Evolutionary conservation across 1,140 invertebrate genomes (phyloP).

Genomic region (Temnothorax nylanderi): DNA sequence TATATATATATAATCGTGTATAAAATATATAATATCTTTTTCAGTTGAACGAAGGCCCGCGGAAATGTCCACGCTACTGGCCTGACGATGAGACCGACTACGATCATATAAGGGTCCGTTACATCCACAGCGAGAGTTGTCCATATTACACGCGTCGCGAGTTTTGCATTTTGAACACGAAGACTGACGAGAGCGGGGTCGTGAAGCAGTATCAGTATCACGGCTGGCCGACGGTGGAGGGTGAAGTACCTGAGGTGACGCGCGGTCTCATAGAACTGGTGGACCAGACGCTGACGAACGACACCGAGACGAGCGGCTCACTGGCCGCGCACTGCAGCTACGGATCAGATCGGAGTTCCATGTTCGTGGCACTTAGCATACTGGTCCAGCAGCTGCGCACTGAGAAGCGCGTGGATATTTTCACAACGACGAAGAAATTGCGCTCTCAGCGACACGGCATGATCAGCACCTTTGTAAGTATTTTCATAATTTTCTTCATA

Average conservation of each 20-base stretch:
- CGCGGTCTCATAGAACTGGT: slow-evolving; percentile 93
- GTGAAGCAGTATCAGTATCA: slow-evolving; percentile 96
- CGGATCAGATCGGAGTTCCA: slow-evolving; percentile 94
- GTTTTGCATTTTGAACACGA: slow-evolving; percentile 92
- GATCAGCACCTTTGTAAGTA: slow-evolving; percentile 92
- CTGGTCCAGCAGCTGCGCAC: slow-evolving; percentile 93
- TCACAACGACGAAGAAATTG: slow-evolving; percentile 93
- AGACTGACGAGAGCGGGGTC: slow-evolving; percentile 89
- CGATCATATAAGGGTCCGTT: slow-evolving; percentile 94
- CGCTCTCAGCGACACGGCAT: slow-evolving; percentile 93
- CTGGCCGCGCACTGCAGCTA: slow-evolving; percentile 94
- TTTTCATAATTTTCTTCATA: neutral
- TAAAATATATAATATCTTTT: slow-evolving; percentile 62
- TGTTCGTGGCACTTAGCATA: slow-evolving; percentile 95
- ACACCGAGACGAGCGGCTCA: slow-evolving; percentile 86
- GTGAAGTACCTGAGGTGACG: slow-evolving; percentile 94
- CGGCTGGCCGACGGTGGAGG: slow-evolving; percentile 94
- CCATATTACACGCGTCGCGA: slow-evolving; percentile 94
- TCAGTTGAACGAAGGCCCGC: slow-evolving; percentile 89
- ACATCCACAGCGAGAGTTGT: slow-evolving; percentile 94
- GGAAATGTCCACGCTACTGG: slow-evolving; percentile 96
- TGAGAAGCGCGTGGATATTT: slow-evolving; percentile 94
- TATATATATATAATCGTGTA: neutral
- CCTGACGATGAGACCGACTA: slow-evolving; percentile 94
- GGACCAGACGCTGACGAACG: slow-evolving; percentile 88